These are phyloP conservation scores for Buteo buteo DNA, from an alignment of 2,113 vertebrate species.

Conservation along the genomic window DNA sequence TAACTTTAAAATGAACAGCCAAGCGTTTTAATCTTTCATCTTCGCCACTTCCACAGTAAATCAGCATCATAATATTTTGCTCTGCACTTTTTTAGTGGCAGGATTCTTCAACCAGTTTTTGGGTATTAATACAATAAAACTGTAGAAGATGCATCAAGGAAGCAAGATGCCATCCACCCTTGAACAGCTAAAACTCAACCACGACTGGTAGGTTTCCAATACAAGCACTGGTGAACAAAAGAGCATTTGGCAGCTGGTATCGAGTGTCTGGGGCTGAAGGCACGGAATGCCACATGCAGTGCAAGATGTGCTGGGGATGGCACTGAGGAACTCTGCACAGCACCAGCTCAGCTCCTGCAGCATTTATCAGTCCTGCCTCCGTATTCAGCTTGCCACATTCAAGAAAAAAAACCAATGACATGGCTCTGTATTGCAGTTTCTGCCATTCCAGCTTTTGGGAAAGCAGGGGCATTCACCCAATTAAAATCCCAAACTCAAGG, in stretches of 20 bases:
- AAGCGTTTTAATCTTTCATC: not conserved
- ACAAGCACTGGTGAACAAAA: not conserved
- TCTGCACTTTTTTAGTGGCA: not conserved
- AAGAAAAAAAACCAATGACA: rapidly evolving
- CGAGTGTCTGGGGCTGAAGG: rapidly evolving
- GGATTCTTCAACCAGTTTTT: not conserved
- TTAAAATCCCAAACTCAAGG: not conserved
- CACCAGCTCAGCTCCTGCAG: not conserved
- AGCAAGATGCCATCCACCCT: not conserved
- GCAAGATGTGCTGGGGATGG: not conserved
- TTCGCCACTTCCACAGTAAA: not conserved
- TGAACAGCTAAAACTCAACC: not conserved
- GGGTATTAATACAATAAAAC: not conserved
- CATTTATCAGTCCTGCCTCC: not conserved
- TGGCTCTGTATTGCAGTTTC: not conserved
- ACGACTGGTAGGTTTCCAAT: rapidly evolving
- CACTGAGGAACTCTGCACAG: not conserved
- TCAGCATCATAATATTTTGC: not conserved
- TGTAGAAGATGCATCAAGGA: not conserved
- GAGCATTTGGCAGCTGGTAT: not conserved
- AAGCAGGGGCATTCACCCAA: not conserved
- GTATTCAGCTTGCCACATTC: not conserved
- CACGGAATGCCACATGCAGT: not conserved
- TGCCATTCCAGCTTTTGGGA: not conserved
- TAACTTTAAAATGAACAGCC: not conserved